Evolutionary conservation across 2,888 invertebrate genomes (phyloP).

Genomic region (Caenorhabditis sinica): DNA sequence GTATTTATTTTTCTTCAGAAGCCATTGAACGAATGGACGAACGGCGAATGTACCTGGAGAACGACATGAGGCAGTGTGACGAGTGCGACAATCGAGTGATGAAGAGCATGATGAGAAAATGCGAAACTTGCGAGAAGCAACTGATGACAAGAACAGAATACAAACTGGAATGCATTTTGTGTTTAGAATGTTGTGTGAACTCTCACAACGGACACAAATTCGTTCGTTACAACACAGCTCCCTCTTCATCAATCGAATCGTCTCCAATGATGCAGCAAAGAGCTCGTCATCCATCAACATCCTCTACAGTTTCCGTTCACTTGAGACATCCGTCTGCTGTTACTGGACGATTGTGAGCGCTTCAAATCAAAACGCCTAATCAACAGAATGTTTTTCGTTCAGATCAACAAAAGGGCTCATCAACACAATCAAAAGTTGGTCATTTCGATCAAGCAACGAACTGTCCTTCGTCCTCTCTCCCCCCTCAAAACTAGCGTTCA

Average conservation of each 20-base stretch:
- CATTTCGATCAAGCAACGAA: slow-evolving; percentile 52
- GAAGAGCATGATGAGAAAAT: slow-evolving; percentile 36
- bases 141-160: slow-evolving; percentile 52
- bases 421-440: slow-evolving; percentile 55
- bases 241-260: slow-evolving; percentile 35
- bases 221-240: neutral
- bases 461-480: slow-evolving; percentile 48
- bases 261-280: slow-evolving; percentile 41
- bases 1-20: slow-evolving; percentile 28
- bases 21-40: slow-evolving; percentile 59
- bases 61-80: slow-evolving; percentile 49
- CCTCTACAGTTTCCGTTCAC: slow-evolving; percentile 56
- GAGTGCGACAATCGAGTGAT: slow-evolving; percentile 58
- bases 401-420: slow-evolving; percentile 52
- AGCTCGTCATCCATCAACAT: slow-evolving; percentile 47
- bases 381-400: neutral
- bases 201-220: slow-evolving; percentile 80
- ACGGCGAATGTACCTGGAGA: slow-evolving; percentile 38
- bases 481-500: slow-evolving; percentile 50
- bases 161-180: slow-evolving; percentile 63
- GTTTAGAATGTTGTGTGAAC: slow-evolving; percentile 81
- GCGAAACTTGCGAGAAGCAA: slow-evolving; percentile 57
- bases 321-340: slow-evolving; percentile 41
- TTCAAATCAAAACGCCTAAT: neutral
- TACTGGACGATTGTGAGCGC: slow-evolving; percentile 37